Conservation (phyloP, 2,113 vertebrate genomes). For the Sinocyclocheilus grahami region DNA sequence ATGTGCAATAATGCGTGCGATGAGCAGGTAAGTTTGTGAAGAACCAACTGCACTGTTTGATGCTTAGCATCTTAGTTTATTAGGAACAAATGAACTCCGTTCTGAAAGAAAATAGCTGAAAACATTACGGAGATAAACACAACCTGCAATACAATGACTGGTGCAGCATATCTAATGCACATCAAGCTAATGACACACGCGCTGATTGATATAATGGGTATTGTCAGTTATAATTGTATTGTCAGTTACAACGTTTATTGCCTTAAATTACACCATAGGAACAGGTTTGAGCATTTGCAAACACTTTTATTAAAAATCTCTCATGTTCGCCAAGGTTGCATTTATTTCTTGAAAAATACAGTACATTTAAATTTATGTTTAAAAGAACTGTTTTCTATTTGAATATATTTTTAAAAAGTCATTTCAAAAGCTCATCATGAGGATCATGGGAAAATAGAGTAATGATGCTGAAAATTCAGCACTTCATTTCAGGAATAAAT, state of each 20-base stretch:
- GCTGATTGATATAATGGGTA: not conserved
- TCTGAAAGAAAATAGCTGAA: not conserved
- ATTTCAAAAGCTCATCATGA: too few relatives aligned
- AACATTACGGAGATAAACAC: not conserved
- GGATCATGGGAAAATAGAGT: not conserved
- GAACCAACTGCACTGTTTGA: not conserved
- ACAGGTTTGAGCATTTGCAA: not conserved
- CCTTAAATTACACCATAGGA: not conserved
- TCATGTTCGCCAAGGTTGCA: too few relatives aligned
- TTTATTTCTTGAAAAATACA: too few relatives aligned
- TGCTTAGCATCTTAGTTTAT: not conserved
- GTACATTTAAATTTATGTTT: too few relatives aligned
- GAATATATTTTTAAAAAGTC: too few relatives aligned
- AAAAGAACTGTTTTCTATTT: too few relatives aligned
- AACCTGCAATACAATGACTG: not conserved
- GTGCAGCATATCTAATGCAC: not conserved
- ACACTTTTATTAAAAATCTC: not conserved
- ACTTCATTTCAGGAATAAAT: too few relatives aligned
- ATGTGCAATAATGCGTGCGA: not conserved
- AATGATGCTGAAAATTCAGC: too few relatives aligned
- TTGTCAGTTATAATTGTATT: not conserved
- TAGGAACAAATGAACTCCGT: not conserved
- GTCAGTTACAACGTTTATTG: conserved; percentile 3
- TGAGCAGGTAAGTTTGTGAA: conserved; percentile 6
- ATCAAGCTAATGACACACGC: not conserved